Evolutionary conservation across 2,888 invertebrate genomes (phyloP).

Genomic region (Phaonia tiefii): DNA sequence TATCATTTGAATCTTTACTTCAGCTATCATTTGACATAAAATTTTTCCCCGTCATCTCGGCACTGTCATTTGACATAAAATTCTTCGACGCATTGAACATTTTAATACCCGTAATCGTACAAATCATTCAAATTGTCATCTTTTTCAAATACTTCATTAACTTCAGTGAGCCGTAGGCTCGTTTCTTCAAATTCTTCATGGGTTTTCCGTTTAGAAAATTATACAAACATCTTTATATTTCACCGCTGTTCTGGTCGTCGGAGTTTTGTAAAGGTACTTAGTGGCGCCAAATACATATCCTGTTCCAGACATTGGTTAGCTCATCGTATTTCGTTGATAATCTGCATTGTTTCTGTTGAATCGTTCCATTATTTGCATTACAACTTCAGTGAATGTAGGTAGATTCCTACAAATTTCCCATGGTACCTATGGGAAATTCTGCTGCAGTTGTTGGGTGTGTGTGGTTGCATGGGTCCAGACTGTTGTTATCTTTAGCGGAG

Average conservation of each 20-base stretch:
- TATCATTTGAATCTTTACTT: not conserved
- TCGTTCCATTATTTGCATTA: too few species aligned
- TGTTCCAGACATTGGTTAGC: not conserved
- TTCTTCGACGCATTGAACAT: not conserved
- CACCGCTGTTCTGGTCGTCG: not conserved
- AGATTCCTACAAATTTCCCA: not conserved
- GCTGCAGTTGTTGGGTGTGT: not conserved
- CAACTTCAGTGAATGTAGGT: too few species aligned
- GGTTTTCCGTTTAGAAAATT: not conserved
- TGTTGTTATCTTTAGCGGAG: not conserved
- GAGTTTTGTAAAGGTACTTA: not conserved
- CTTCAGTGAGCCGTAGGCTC: not conserved
- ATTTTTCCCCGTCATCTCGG: too few species aligned
- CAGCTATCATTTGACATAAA: too few species aligned
- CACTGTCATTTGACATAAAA: not conserved
- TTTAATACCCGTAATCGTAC: constrained; percentile 12
- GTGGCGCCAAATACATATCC: not conserved
- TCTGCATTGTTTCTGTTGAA: not conserved
- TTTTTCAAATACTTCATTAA: not conserved
- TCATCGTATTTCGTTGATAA: constrained; percentile 13
- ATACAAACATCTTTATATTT: not conserved
- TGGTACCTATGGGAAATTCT: not conserved
- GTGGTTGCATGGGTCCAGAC: too few species aligned
- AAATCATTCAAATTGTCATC: not conserved
- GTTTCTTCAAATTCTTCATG: too few species aligned